Base-by-base conservation (phyloP, 1,140 invertebrate species). In the Temnothorax nylanderi region DNA sequence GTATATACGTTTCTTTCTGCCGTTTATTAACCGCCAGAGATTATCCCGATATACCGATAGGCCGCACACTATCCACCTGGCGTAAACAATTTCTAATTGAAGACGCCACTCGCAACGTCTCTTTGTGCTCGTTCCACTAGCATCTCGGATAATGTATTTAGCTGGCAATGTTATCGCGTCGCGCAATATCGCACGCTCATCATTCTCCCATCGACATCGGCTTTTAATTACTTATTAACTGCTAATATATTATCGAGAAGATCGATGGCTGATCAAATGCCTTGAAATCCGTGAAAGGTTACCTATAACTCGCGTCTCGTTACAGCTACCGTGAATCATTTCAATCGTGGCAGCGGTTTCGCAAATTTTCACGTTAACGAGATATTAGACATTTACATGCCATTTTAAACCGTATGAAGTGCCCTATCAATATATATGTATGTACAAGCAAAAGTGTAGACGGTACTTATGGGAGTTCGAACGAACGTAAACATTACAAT, bases 21-120 rank as follows among this genome's bases (percentile, higher is more conserved):
- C 62, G 88, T 85, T 90, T 90, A 90, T 81, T 90, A 88, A 85
- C 86, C 16, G 51, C 18, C 65, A 41, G 62, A 85, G 76, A 87
- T 65, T 67, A 62, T 71, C 78, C 78, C 47, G 64, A 67, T 72
- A 44, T 37, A 60, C 13, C 18, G 16, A 44, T 54, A 71, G 11
- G 5, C 86, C 11, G 16, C 74, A 13, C 34, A 56, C 71, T 54
- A 80, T 80, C 60, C 76, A 80, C 69, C 69, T 82, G 80, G 51
- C 67, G 69, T 84, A 75, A 84, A 84, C 80, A 84, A 84, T 84
- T 75, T 84, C 80, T 84, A 75, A 84, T 75, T 84, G 71, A 84
- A 49, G 69, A 84, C 69, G 47, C 65, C 65, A 32, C 34, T 60
- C 41, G 67, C 65, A 47, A 58, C 80, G 80, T 49, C 26, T 65